These are phyloP conservation scores for Cheumatopsyche charites DNA, from an alignment of 1,140 invertebrate genomes.

Conservation along the genomic window DNA sequence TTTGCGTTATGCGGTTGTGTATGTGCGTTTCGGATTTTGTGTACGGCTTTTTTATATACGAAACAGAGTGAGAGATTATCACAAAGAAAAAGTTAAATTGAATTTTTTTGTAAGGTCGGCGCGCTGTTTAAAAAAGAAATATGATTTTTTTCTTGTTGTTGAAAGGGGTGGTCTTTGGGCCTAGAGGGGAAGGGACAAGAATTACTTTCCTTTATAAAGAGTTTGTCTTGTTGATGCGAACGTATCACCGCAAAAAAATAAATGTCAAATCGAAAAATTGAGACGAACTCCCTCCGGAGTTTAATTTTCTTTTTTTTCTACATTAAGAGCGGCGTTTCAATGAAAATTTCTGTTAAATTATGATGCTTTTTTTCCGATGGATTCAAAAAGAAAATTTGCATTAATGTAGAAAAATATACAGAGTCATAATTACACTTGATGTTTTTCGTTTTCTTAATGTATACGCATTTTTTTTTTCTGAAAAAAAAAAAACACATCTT, in stretches of 20 bases:
- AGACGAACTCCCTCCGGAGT: background rate
- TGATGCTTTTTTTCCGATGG: too few relatives aligned
- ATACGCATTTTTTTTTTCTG: too few relatives aligned
- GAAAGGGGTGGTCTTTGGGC: too few relatives aligned
- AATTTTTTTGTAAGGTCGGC: conserved; percentile 25
- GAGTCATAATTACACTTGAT: too few relatives aligned
- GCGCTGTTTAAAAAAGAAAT: conserved; percentile 4
- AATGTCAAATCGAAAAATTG: background rate
- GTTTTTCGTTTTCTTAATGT: too few relatives aligned
- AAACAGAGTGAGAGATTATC: conserved; percentile 26
- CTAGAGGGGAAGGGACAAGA: background rate
- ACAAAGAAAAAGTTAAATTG: conserved; percentile 28
- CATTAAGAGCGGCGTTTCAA: too few relatives aligned
- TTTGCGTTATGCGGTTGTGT: too few relatives aligned
- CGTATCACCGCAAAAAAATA: conserved; percentile 7
- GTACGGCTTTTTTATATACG: conserved; percentile 11
- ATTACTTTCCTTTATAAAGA: conserved; percentile 19
- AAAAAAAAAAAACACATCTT: too few relatives aligned
- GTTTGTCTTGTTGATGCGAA: conserved; percentile 11
- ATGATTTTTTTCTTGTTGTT: background rate
- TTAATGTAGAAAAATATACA: too few relatives aligned
- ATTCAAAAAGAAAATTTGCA: too few relatives aligned
- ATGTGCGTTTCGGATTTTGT: background rate
- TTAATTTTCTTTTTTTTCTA: background rate
- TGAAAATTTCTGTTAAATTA: too few relatives aligned